A percentile compares a stretch with the other conserved stretches of the same genome.
These are phyloP conservation scores for Cairina moschata DNA, from an alignment of 2,113 vertebrate genomes.

Conservation along the genomic window DNA sequence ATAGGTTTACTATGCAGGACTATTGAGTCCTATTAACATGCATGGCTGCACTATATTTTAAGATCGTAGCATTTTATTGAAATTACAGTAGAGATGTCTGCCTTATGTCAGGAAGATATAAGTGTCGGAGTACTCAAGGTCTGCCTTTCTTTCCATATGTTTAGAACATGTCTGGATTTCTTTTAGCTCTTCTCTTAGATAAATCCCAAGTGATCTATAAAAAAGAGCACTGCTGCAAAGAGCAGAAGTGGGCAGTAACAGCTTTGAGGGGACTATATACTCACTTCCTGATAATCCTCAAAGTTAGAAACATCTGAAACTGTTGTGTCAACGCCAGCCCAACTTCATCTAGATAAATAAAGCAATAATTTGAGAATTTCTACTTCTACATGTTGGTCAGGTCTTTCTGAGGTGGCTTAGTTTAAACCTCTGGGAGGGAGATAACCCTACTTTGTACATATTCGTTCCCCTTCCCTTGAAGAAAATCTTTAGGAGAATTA, in stretches of 20 bases:
- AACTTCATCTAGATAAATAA: neutral
- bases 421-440: neutral
- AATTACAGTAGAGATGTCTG: neutral
- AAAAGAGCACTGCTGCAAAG: neutral
- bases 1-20: neutral
- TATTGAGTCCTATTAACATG: neutral
- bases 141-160: neutral
- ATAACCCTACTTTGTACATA: neutral
- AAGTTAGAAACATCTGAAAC: neutral
- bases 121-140: neutral
- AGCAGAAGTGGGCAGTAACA: neutral
- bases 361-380: neutral
- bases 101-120: neutral
- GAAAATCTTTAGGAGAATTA: neutral
- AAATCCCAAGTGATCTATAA: neutral
- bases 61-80: neutral
- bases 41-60: neutral
- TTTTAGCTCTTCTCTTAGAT: neutral
- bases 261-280: neutral
- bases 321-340: neutral
- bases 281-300: neutral
- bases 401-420: neutral
- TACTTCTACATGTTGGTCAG: neutral
- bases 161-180: neutral
- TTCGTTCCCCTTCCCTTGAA: neutral